Percentiles rank a stretch among this genome's conserved stretches.
Conservation (phyloP, 1,140 invertebrate genomes). For the Pseudobourletiella spinata region DNA sequence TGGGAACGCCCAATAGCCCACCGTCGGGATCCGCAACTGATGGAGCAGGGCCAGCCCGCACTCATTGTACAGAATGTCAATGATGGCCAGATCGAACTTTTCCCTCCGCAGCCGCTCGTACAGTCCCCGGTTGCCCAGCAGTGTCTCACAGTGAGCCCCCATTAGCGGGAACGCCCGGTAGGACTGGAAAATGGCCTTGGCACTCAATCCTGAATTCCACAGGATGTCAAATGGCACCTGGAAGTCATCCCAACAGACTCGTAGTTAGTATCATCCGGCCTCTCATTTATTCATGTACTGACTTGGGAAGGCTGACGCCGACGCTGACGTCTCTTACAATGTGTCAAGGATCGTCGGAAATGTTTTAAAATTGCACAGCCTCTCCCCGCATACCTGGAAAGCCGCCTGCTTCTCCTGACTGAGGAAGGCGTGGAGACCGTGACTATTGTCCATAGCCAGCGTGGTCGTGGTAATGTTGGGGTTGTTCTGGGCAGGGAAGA, state of each 20-base stretch:
- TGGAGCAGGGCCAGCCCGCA: conserved; percentile 36
- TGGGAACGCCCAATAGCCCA: conserved; percentile 38
- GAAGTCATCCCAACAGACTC: no score
- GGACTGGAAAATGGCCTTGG: conserved; percentile 25
- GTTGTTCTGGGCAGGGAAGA: conserved; percentile 29
- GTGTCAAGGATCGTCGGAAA: no score
- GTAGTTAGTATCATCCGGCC: no score
- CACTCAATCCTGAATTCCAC: conserved; percentile 35
- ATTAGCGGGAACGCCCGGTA: conserved; percentile 32
- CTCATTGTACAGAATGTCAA: conserved; percentile 38
- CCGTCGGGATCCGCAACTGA: conserved; percentile 33
- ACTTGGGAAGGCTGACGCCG: no score
- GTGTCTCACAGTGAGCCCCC: conserved; percentile 30
- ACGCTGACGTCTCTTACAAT: no score
- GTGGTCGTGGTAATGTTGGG: conserved; percentile 31
- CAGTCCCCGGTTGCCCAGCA: conserved; percentile 28
- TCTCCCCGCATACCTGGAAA: conserved; percentile 34
- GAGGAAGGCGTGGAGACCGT: conserved; percentile 28
- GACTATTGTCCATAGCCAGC: conserved; percentile 32
- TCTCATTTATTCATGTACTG: no score
- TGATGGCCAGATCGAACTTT: conserved; percentile 35
- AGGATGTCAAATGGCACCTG: conserved; percentile 35
- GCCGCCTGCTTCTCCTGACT: conserved; percentile 33
- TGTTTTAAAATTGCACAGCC: no score
- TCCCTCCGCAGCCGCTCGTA: conserved; percentile 17